Evolutionary conservation across 2,888 invertebrate genomes (phyloP).

Genomic region (Taphrorychus bicolor): DNA sequence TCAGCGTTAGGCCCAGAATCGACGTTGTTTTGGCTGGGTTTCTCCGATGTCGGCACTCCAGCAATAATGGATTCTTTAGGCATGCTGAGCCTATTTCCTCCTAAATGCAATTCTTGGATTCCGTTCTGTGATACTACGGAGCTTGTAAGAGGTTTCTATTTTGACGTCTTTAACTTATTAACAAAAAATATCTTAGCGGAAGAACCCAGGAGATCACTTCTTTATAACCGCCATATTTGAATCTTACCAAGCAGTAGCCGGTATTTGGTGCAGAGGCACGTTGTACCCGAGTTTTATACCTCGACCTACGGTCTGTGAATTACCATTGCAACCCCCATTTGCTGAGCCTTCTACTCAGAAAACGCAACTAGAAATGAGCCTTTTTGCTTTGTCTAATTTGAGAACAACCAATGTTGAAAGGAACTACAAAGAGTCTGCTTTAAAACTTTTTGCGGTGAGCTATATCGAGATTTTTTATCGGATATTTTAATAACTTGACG

Average conservation of each 20-base stretch:
- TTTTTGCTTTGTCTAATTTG: conserved; percentile 71
- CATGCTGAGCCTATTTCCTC: conserved; percentile 73
- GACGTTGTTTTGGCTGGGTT: conserved; percentile 78
- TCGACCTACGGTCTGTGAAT: conserved; percentile 79
- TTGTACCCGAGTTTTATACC: conserved; percentile 88
- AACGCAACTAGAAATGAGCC: conserved; percentile 77
- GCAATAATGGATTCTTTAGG: conserved; percentile 80
- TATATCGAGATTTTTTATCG: not conserved
- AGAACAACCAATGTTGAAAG: conserved; percentile 71
- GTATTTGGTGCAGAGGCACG: conserved; percentile 88
- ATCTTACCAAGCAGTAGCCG: conserved; percentile 76
- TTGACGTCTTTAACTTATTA: not conserved
- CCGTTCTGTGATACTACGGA: conserved; percentile 78
- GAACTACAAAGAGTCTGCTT: conserved; percentile 76
- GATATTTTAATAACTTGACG: not conserved
- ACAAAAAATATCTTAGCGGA: conserved; percentile 58
- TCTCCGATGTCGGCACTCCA: conserved; percentile 83
- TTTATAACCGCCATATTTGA: conserved; percentile 83
- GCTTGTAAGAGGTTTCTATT: conserved; percentile 63
- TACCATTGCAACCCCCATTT: conserved; percentile 69
- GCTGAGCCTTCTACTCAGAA: conserved; percentile 72
- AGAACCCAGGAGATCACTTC: conserved; percentile 75
- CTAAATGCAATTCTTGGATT: conserved; percentile 77
- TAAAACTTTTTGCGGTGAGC: conserved; percentile 88
- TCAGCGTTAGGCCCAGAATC: conserved; percentile 73